A percentile compares a stretch with the other conserved stretches of the same genome.
These are phyloP conservation scores for Lumbricus terrestris DNA, from an alignment of 2,888 invertebrate genomes.

Conservation along the genomic window DNA sequence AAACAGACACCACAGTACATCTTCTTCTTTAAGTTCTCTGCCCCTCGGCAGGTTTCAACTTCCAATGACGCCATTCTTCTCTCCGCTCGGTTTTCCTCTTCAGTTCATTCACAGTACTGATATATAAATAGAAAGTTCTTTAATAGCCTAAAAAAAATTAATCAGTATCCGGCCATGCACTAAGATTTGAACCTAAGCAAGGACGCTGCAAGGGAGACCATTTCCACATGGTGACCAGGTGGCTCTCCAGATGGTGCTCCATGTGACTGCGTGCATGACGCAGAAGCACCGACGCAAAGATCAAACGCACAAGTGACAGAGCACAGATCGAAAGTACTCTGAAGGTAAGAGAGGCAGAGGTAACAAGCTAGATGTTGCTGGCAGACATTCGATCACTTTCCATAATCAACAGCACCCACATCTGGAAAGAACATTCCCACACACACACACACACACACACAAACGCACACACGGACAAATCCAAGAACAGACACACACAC, in stretches of 20 bases:
- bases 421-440: background rate
- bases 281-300: background rate
- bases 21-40: too few species aligned
- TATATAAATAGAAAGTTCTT: too few species aligned
- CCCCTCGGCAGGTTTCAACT: too few species aligned
- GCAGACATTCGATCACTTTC: background rate
- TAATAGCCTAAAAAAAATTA: background rate
- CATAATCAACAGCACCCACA: background rate
- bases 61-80: too few species aligned
- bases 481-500: too few species aligned
- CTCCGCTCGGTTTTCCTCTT: too few species aligned
- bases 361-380: background rate
- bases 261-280: background rate
- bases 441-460: background rate
- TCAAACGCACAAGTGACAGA: background rate
- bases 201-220: background rate
- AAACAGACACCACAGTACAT: too few species aligned
- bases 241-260: background rate
- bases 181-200: background rate
- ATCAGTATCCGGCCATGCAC: background rate
- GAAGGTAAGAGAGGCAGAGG: background rate
- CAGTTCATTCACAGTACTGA: too few species aligned
- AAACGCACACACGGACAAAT: background rate
- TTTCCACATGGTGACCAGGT: background rate
- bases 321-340: background rate